Base-by-base conservation (phyloP, 2,888 invertebrate species). In the Xanthorhoe designata region DNA sequence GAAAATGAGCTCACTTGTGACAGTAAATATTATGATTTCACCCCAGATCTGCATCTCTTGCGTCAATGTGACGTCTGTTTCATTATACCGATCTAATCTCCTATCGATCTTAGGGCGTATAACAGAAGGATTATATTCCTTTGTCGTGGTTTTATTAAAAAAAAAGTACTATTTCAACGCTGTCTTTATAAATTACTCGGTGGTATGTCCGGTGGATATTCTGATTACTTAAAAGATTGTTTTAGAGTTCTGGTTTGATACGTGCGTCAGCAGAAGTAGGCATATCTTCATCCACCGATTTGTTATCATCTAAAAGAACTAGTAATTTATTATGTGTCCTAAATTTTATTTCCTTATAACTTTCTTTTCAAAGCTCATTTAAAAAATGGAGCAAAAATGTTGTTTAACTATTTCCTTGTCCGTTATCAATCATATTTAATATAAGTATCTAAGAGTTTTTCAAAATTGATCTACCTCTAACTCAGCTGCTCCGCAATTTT, bases 61-160 rank as follows among this genome's bases (percentile, higher is more conserved):
- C 92, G 92, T 92, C 91, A 92, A 89, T 91, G 86, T 91, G 92
- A 92, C 92, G 92, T 91, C 86, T 83, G 89, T 88, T 90, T 91
- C 88, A 90, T 91, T 89, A 90, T 85, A 83, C 81, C 83, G 84
- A 86, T 79, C 80, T 81, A 70, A 74, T 77, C 72, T 76, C 75
- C 75, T 70, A 75, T 74, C 70, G 77, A 74, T 81, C 85, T 86
- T 89, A 87, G 87, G 79, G 56, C 56, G 80, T 15, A 80, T 66
- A 70, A 35, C 69, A 32, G 75, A 87, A 84, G 82, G 81, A 76
- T 76, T 77, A 88, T 72, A 84, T 76, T 91, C 79, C 84, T 74
- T 73, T 82, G 80, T 64, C 38, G 17, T 66, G 15, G 63, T 58
- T 66, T 64, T 18, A 53, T 17, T 18, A 70, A 72, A 79, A 83